Conservation (phyloP, 2,888 invertebrate species). For the Hesperia comma region DNA sequence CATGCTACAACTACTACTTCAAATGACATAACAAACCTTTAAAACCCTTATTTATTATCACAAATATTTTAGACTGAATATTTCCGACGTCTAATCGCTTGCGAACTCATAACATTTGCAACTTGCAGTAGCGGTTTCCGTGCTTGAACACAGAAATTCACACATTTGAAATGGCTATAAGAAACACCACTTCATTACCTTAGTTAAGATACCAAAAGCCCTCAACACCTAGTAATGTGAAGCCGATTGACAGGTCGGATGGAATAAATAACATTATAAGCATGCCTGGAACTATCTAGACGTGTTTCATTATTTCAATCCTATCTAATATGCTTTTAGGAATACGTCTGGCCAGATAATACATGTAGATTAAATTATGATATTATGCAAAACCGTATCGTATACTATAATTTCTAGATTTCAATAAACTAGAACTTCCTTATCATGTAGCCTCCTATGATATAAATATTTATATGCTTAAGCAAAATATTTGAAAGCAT, state of each 20-base stretch:
- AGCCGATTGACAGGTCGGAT: constrained; percentile 42
- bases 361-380: constrained; percentile 40
- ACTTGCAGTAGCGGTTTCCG: constrained; percentile 31
- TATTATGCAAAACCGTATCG: constrained; percentile 39
- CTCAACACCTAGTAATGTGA: constrained; percentile 42
- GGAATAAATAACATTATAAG: constrained; percentile 27
- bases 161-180: constrained; percentile 54
- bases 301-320: constrained; percentile 33
- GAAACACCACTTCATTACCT: constrained; percentile 63
- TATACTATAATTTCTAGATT: constrained; percentile 1
- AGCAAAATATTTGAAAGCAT: background rate
- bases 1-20: no score
- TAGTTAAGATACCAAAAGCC: constrained; percentile 59
- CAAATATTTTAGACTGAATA: background rate
- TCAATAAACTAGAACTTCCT: background rate
- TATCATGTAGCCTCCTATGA: background rate
- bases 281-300: constrained; percentile 33
- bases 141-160: constrained; percentile 54
- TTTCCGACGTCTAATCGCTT: background rate
- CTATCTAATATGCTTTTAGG: constrained; percentile 39
- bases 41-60: no score
- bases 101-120: constrained; percentile 8
- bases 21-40: no score
- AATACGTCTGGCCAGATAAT: constrained; percentile 36
- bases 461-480: background rate